Percentiles rank a stretch among this genome's conserved stretches.
phyloP scores from a whole-genome alignment of 2,113 vertebrate species.

The Oreochromis niloticus region DNA sequence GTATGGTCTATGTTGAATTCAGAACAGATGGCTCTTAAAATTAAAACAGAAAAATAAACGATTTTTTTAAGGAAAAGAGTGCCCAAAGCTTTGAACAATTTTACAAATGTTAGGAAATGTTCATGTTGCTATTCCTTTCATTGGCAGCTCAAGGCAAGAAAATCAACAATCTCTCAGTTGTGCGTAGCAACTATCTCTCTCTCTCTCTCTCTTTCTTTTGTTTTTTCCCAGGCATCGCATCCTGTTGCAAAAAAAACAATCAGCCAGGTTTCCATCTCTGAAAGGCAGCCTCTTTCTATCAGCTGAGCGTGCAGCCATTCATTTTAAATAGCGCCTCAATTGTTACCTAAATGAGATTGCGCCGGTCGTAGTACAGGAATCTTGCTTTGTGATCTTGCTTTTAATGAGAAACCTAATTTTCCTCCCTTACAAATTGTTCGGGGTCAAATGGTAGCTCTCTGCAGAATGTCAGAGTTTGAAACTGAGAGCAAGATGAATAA shows the following conservation, averaged over 20 bases:
- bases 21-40: not conserved
- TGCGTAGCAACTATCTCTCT: not conserved
- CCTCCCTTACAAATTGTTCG: conserved; percentile 49
- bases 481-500: conserved; percentile 45
- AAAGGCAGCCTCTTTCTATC: conserved; percentile 7
- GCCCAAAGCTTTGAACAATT: not conserved
- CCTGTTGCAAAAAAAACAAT: not conserved
- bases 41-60: not conserved
- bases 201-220: not conserved
- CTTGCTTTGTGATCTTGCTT: conserved; percentile 63
- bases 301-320: conserved; percentile 31
- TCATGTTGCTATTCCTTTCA: conserved; percentile 2
- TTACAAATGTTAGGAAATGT: not conserved
- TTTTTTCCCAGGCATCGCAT: not conserved
- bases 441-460: conserved; percentile 47
- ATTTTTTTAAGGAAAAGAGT: not conserved
- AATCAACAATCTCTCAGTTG: not conserved
- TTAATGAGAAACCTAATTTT: conserved; percentile 68
- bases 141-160: conserved; percentile 3
- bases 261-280: not conserved
- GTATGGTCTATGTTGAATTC: not conserved
- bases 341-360: conserved; percentile 54
- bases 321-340: conserved; percentile 47
- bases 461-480: conserved; percentile 38
- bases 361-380: conserved; percentile 10